Conservation (phyloP, 2,113 vertebrate species). For the Hemibagrus wyckioides region DNA sequence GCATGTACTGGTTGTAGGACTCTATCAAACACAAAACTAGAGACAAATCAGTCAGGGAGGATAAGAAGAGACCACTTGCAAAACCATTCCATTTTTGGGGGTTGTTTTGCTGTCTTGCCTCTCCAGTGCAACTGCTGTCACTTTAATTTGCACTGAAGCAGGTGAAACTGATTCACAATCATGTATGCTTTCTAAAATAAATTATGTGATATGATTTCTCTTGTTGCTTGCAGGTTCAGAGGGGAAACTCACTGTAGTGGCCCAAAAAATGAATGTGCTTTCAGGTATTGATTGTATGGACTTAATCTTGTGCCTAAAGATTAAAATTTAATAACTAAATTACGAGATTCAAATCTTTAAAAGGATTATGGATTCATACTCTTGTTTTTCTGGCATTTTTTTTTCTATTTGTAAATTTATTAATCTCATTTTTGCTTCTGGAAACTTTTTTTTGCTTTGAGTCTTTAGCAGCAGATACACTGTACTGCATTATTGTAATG, state of each 20-base stretch:
- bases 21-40: too few relatives aligned
- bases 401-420: not conserved
- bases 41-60: too few relatives aligned
- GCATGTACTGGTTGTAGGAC: too few relatives aligned
- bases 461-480: not conserved
- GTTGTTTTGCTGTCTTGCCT: too few relatives aligned
- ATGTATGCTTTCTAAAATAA: not conserved
- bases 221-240: conserved; percentile 81
- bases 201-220: not conserved
- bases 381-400: not conserved
- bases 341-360: not conserved
- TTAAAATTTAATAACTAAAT: not conserved
- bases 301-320: not conserved
- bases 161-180: not conserved
- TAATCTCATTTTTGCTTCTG: not conserved
- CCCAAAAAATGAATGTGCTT: conserved; percentile 94
- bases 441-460: not conserved
- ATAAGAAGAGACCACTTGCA: too few relatives aligned
- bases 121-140: too few relatives aligned
- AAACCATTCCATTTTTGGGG: too few relatives aligned
- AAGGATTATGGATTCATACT: not conserved
- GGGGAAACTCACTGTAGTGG: conserved; percentile 89
- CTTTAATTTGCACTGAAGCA: too few relatives aligned
- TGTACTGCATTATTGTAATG: not conserved
- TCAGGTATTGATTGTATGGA: conserved; percentile 79